Base-by-base conservation (phyloP, 2,113 vertebrate species). In the Heterocephalus glaber region DNA sequence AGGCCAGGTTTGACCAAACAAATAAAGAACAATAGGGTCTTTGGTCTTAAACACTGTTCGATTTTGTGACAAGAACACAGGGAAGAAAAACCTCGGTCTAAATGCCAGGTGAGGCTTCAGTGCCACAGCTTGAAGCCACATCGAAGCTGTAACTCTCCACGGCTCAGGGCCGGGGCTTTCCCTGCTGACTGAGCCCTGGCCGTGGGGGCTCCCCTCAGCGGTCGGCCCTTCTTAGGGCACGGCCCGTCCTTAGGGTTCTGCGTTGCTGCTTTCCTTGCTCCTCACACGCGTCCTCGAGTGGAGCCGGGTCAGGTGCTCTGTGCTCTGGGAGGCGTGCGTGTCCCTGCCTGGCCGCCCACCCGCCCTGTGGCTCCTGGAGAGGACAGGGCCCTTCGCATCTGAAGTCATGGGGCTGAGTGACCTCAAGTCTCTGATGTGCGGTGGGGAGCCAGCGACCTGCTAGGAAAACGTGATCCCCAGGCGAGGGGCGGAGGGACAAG, bases 251-350 rank as follows among this genome's bases (percentile, higher is more conserved):
- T 17, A 49, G 28, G 44, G 30, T 8, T 41, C 26, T 76, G 70
- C 74, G 8, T 3, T 16, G n/a, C n/a, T 0, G 19, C 17, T n/a
- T 20, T 9, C 63, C n/a, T 22, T 70, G 66, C 19, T 17, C 19
- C 66, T 20, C 16, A 5, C 19, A 38, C 19, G 19, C 8, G 13
- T 77, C 74, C 74, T 77, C 44, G 14, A 1, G 13, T 8, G 44
- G 26, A 41, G 44, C 74, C 17, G 26, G 44, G 7, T 7, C 3
- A 3, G 74, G 44, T 17, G 38, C 38, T 41, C 28, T 4, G 3
- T 2, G 7, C 35, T 33, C 24, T 33, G 68, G 47, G 82, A 22
- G 20, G 49, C n/a, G 5, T 0, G 0, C 3, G 82, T 7, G 14
- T 41, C 38, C 70, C 72, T 35, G 22, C 33, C 58, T 14, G 22